Percentiles rank a stretch among this genome's conserved stretches.
Evolutionary conservation across 1,140 invertebrate species (phyloP).

Genomic region (Drosophila sp.): DNA sequence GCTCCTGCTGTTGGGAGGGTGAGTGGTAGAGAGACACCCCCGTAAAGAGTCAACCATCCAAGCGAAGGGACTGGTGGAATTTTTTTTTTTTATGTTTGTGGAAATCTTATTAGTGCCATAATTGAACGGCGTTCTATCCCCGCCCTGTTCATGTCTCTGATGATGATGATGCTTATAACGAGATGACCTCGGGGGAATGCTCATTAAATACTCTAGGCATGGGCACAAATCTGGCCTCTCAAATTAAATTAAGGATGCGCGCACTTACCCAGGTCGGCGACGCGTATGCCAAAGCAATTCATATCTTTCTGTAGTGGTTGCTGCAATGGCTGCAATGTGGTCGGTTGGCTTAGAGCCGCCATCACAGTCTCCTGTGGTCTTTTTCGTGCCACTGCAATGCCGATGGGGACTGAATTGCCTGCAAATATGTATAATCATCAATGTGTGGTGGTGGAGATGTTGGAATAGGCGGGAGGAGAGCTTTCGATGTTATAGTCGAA

Average conservation of each 20-base stretch:
- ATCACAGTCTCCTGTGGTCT: conserved; percentile 86
- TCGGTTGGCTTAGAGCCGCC: conserved; percentile 80
- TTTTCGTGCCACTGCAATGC: conserved; percentile 93
- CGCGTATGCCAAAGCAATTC: conserved; percentile 83
- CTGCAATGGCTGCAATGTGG: conserved; percentile 61
- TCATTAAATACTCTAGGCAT: conserved; percentile 36
- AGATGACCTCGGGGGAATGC: conserved; percentile 38
- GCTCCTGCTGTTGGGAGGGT: neutral
- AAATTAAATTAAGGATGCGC: conserved; percentile 58
- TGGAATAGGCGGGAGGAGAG: neutral
- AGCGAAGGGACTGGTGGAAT: conserved; percentile 56
- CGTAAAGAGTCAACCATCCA: conserved; percentile 12
- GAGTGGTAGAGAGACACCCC: conserved; percentile 43
- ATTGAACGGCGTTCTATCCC: conserved; percentile 46
- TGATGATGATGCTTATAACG: conserved; percentile 48
- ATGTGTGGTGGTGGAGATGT: neutral
- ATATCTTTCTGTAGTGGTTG: conserved; percentile 79
- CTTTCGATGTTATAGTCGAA: neutral
- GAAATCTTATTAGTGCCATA: conserved; percentile 75
- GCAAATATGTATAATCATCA: neutral
- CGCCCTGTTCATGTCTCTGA: conserved; percentile 6
- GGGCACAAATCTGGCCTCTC: conserved; percentile 51
- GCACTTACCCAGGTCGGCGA: conserved; percentile 85
- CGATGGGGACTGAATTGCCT: conserved; percentile 90
- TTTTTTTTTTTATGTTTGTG: conserved; percentile 61